Evolutionary conservation across 2,888 invertebrate genomes (phyloP).

Genomic region (Lobophora halterata): DNA sequence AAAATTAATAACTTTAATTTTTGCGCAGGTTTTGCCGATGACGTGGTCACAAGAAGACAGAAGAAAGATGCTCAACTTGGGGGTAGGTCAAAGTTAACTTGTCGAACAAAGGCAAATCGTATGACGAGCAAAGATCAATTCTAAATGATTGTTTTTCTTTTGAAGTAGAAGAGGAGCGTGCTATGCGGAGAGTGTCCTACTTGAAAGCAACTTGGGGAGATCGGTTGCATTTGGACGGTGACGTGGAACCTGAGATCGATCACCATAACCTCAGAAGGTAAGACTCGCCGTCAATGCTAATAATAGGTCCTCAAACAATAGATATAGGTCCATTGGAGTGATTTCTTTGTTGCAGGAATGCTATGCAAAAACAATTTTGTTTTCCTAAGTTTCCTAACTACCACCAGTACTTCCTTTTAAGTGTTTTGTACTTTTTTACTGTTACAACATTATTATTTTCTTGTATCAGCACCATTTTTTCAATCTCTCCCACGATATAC

Average conservation of each 20-base stretch:
- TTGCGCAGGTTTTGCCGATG: conserved; percentile 74
- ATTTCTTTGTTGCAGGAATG: no score
- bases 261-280: conserved; percentile 84
- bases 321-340: no score
- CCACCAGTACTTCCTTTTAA: no score
- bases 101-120: background rate
- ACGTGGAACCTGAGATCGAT: conserved; percentile 82
- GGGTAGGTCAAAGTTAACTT: conserved; percentile 49
- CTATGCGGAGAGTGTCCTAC: conserved; percentile 95
- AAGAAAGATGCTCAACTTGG: conserved; percentile 78
- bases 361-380: no score
- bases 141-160: conserved; percentile 40
- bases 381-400: no score
- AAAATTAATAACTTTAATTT: conserved; percentile 2
- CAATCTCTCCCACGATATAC: conserved; percentile 31
- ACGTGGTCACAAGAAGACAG: conserved; percentile 75
- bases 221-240: conserved; percentile 86
- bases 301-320: background rate
- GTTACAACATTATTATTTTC: no score
- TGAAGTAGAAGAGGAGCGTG: conserved; percentile 90
- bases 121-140: background rate
- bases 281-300: conserved; percentile 13
- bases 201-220: conserved; percentile 95
- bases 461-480: conserved; percentile 2
- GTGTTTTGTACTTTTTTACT: no score